Percentiles rank a stretch among this genome's conserved stretches.
These are phyloP conservation scores for Drosophila tripunctata DNA, from an alignment of 2,888 invertebrate genomes.

Conservation along the genomic window DNA sequence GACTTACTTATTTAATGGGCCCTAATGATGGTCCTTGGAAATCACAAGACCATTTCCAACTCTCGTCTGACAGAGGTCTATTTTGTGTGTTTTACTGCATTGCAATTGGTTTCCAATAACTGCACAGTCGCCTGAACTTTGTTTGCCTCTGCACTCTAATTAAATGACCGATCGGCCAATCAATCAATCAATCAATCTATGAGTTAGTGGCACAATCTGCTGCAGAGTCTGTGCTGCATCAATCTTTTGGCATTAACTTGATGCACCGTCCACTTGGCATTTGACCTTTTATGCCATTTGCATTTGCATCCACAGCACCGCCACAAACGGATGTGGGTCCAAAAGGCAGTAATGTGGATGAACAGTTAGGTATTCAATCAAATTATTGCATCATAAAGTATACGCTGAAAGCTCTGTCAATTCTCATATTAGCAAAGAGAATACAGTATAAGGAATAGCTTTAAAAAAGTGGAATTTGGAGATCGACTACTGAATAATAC, in stretches of 20 bases:
- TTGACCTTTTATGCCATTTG: conserved; percentile 50
- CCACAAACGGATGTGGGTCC: background rate
- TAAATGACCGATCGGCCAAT: conserved; percentile 44
- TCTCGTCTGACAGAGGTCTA: conserved; percentile 11
- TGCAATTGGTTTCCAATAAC: conserved; percentile 40
- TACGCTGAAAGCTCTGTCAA: conserved; percentile 2
- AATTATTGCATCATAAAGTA: conserved; percentile 14
- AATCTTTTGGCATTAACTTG: conserved; percentile 41
- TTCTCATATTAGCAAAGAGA: background rate
- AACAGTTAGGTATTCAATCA: conserved; percentile 9
- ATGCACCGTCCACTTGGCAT: conserved; percentile 26
- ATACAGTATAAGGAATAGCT: too few relatives aligned
- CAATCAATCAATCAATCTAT: conserved; percentile 34
- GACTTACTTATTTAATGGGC: conserved; percentile 12
- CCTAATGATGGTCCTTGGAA: background rate
- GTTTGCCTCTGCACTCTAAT: conserved; percentile 30
- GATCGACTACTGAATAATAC: too few relatives aligned
- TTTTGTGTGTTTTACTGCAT: conserved; percentile 24
- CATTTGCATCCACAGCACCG: conserved; percentile 13
- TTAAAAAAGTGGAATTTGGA: too few relatives aligned
- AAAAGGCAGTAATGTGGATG: background rate
- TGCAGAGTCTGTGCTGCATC: conserved; percentile 28
- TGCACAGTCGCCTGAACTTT: conserved; percentile 21
- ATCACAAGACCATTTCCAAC: conserved; percentile 8
- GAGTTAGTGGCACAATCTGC: conserved; percentile 27